These are phyloP conservation scores for Ascidia mentula DNA, from an alignment of 23 tunicate genomes.

Conservation along the genomic window DNA sequence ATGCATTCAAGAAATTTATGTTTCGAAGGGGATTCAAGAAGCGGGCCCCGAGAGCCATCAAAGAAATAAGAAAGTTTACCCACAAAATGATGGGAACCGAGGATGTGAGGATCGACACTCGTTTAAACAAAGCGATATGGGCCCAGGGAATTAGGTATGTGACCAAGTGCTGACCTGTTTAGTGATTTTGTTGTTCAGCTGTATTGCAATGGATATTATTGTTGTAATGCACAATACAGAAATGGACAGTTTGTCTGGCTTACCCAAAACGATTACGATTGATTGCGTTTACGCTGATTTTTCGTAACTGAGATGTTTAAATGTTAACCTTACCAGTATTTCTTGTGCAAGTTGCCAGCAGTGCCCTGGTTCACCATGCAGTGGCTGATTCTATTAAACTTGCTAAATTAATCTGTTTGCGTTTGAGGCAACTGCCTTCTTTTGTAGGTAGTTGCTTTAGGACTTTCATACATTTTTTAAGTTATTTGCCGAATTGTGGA, in stretches of 20 bases:
- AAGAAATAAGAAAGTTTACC: conserved; percentile 95
- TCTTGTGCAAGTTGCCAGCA: conserved; percentile 14
- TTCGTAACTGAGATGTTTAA: too few species aligned
- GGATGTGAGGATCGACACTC: conserved; percentile 96
- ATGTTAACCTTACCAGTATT: too few species aligned
- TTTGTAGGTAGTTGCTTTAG: neutral
- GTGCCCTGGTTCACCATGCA: neutral
- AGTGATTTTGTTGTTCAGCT: too few species aligned
- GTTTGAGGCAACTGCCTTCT: neutral
- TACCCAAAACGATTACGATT: too few species aligned
- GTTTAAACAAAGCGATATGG: conserved; percentile 99
- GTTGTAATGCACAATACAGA: too few species aligned
- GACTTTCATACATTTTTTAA: conserved; percentile 4
- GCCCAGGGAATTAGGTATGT: conserved; percentile 83
- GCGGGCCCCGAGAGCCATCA: conserved; percentile 97
- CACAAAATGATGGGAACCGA: conserved; percentile 91
- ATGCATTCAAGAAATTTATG: neutral
- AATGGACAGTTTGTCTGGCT: too few species aligned
- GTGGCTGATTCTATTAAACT: neutral
- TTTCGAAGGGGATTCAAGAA: conserved; percentile 81
- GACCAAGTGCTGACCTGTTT: too few species aligned
- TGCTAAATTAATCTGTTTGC: neutral
- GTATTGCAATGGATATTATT: too few species aligned
- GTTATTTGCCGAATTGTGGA: too few species aligned
- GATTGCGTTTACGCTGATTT: too few species aligned